Evolutionary conservation across 2,797 vertebrate genomes (phyloP).

Genomic region (Lophotriccus pileatus): DNA sequence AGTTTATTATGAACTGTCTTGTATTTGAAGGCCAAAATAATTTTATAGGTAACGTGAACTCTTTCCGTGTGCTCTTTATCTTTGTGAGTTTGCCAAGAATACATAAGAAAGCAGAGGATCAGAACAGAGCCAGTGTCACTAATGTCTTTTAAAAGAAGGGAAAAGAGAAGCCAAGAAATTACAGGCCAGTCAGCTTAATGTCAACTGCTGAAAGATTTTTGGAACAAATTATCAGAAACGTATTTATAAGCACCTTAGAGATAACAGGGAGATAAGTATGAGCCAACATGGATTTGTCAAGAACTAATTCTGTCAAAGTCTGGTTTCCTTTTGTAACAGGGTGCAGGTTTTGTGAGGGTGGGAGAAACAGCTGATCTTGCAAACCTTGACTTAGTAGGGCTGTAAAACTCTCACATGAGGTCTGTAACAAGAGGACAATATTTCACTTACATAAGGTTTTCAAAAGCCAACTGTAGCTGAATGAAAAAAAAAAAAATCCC

Average conservation of each 20-base stretch:
- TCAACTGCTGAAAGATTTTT: neutral
- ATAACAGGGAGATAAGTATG: neutral
- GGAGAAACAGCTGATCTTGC: neutral
- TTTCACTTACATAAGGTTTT: neutral
- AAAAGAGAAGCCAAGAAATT: neutral
- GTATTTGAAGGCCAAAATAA: neutral
- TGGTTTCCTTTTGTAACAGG: neutral
- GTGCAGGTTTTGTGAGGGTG: neutral
- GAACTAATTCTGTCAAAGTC: neutral
- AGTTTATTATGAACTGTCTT: neutral
- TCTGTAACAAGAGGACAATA: neutral
- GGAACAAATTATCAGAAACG: slow-evolving; percentile 9
- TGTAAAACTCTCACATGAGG: neutral
- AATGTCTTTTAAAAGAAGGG: neutral
- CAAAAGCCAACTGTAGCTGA: neutral
- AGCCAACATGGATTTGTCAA: neutral
- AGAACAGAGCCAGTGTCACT: neutral
- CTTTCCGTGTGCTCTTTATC: neutral
- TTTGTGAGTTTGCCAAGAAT: neutral
- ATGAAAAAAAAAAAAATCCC: neutral
- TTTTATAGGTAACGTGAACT: neutral
- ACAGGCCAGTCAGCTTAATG: slow-evolving; percentile 38
- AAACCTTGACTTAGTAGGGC: neutral
- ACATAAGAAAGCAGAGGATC: neutral
- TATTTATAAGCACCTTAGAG: slow-evolving; percentile 7